A percentile compares a stretch with the other conserved stretches of the same genome.
phyloP scores from a whole-genome alignment of 2,113 vertebrate genomes.

The Asarcornis scutulata region DNA sequence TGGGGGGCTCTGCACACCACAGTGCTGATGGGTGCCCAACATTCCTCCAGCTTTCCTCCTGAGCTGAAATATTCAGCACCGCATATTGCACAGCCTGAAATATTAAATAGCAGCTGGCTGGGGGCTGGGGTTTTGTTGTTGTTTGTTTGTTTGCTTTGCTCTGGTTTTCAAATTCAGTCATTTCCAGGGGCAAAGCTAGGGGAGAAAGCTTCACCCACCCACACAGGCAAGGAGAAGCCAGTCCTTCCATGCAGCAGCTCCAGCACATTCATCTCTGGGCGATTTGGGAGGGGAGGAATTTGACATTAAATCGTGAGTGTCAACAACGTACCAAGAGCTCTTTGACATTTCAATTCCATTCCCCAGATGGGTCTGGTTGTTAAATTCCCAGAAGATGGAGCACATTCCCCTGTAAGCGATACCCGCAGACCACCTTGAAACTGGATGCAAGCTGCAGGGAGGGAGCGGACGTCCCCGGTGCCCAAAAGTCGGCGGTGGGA shows the following conservation, averaged over 20 bases:
- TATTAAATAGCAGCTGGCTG: background rate
- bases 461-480: background rate
- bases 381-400: background rate
- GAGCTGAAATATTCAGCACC: background rate
- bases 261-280: background rate
- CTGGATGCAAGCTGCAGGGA: background rate
- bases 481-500: fast-evolving
- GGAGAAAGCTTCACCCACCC: background rate
- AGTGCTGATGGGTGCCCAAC: background rate
- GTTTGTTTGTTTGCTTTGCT: background rate
- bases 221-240: background rate
- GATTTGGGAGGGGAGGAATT: background rate
- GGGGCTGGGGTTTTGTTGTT: background rate
- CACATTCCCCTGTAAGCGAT: background rate
- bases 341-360: background rate
- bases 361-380: background rate
- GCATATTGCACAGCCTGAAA: background rate
- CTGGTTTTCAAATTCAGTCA: background rate
- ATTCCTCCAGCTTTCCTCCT: background rate
- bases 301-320: background rate
- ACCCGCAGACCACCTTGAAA: background rate
- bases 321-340: background rate
- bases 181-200: background rate
- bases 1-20: background rate
- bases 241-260: background rate